Percentiles rank a stretch among this genome's conserved stretches.
Evolutionary conservation across 1,140 invertebrate species (phyloP).

Genomic region (Diuraphis noxia): DNA sequence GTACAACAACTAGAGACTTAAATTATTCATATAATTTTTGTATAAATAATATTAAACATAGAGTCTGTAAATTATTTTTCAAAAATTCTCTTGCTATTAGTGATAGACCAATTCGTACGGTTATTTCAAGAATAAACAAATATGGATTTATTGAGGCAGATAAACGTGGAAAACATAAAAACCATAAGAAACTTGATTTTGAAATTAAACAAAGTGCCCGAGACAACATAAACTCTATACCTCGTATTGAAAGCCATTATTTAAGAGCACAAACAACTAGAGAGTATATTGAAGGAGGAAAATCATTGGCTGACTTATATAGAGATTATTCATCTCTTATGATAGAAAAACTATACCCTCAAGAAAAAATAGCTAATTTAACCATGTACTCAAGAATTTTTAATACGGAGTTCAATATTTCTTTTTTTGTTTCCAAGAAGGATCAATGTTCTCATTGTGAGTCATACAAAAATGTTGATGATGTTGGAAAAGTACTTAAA

Average conservation of each 20-base stretch:
- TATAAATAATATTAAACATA: background rate
- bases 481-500: background rate
- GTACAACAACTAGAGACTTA: background rate
- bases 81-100: background rate
- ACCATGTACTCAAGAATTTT: background rate
- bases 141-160: background rate
- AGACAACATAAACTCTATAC: background rate
- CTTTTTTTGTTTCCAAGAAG: background rate
- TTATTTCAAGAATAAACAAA: constrained; percentile 29
- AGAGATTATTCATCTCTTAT: constrained; percentile 13
- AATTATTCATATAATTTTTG: background rate
- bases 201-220: background rate
- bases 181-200: background rate
- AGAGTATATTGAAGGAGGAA: constrained; percentile 19
- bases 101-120: constrained; percentile 18
- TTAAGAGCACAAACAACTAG: no score
- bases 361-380: constrained; percentile 19
- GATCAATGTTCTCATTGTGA: background rate
- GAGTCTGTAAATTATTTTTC: background rate
- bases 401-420: background rate
- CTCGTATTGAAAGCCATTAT: background rate
- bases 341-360: background rate
- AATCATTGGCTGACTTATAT: constrained; percentile 47
- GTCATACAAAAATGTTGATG: background rate
- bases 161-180: background rate